A percentile compares a stretch with the other conserved stretches of the same genome.
Conservation (phyloP, 1,140 invertebrate genomes). For the Trichogramma pretiosum region DNA sequence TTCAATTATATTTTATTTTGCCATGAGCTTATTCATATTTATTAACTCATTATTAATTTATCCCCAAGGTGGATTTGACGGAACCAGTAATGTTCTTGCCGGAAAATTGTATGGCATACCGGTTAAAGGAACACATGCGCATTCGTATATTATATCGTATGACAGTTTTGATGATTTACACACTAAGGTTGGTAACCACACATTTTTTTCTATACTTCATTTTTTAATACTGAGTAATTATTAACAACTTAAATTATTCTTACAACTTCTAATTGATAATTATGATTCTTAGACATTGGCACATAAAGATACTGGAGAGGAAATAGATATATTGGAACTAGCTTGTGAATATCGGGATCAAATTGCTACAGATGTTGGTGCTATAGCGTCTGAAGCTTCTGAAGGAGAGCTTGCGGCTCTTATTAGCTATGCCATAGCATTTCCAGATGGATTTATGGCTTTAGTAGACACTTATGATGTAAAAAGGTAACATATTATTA, state of each 20-base stretch:
- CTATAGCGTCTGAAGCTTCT: conserved; percentile 70
- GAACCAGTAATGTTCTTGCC: conserved; percentile 96
- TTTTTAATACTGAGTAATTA: too few species aligned
- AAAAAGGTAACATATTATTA: conserved; percentile 92
- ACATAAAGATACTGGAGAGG: conserved; percentile 56
- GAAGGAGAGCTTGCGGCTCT: conserved; percentile 90
- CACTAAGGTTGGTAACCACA: conserved; percentile 49
- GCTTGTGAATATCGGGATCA: conserved; percentile 62
- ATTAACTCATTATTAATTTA: too few species aligned
- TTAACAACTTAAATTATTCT: too few species aligned
- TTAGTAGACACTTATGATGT: conserved; percentile 99
- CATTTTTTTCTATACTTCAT: too few species aligned
- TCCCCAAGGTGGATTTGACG: conserved; percentile 99
- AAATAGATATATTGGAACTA: conserved; percentile 61
- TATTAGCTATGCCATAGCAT: conserved; percentile 91
- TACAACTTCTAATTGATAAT: too few species aligned
- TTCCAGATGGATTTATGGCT: conserved; percentile 90
- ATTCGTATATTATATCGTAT: conserved; percentile 97
- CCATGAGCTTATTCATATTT: too few species aligned
- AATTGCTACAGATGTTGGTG: conserved; percentile 61
- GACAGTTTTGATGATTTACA: conserved; percentile 65
- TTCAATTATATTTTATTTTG: too few species aligned
- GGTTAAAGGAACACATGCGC: conserved; percentile 94
- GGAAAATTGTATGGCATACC: conserved; percentile 98
- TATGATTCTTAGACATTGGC: conserved; percentile 58